Evolutionary conservation across 1,140 invertebrate species (phyloP).

Genomic region (Saccostrea echinata): DNA sequence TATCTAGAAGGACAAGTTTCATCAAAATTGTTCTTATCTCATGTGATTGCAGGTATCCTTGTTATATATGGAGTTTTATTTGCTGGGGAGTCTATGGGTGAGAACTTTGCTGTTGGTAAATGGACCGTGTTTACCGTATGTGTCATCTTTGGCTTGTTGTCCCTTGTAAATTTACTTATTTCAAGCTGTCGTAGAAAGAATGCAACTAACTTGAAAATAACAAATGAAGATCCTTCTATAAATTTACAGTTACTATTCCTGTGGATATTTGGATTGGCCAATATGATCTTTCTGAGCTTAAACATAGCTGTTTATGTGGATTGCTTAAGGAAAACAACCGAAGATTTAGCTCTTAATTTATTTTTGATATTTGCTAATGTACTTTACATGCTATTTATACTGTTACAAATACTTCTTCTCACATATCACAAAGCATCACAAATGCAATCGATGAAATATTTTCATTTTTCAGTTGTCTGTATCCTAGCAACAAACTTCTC

Average conservation of each 20-base stretch:
- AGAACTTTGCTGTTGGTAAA: not conserved
- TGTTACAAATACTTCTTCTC: not conserved
- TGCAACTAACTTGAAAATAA: too few species aligned
- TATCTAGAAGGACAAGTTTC: not conserved
- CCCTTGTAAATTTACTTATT: not conserved
- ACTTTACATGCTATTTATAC: not conserved
- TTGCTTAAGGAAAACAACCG: not conserved
- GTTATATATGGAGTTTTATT: not conserved
- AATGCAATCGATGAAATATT: not conserved
- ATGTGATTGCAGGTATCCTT: not conserved
- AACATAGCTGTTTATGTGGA: not conserved
- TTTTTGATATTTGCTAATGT: not conserved
- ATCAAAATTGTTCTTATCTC: not conserved
- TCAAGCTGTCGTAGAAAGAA: not conserved
- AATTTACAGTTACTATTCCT: not conserved
- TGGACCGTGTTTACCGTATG: not conserved
- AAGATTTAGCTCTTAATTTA: not conserved
- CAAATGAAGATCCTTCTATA: not conserved
- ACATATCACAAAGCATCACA: not conserved
- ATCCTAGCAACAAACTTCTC: not conserved
- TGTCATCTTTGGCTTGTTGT: not conserved
- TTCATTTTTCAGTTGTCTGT: not conserved
- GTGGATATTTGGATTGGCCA: not conserved
- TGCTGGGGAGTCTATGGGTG: not conserved
- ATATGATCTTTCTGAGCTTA: not conserved